phyloP scores from a whole-genome alignment of 2,113 vertebrate species.

The Prunella himalayana region DNA sequence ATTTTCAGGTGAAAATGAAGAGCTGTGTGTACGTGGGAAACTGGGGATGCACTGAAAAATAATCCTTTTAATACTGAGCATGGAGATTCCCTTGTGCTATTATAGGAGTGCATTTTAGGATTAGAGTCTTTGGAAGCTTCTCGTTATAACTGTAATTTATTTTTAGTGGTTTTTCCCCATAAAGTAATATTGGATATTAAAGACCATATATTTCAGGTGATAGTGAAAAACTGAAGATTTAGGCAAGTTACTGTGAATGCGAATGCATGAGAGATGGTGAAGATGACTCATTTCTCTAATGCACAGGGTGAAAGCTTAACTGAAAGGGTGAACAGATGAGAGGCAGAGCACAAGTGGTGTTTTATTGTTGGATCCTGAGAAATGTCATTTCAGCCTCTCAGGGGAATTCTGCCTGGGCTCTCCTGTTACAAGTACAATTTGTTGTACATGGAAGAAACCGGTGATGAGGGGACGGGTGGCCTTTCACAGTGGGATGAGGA shows the following conservation, averaged over 20 bases:
- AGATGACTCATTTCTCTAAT: constrained; percentile 50
- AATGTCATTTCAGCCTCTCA: constrained; percentile 3
- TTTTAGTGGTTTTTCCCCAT: neutral
- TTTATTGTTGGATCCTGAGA: constrained; percentile 29
- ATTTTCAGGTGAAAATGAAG: constrained; percentile 44
- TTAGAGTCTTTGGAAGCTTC: constrained; percentile 32
- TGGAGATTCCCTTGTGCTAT: constrained; percentile 5
- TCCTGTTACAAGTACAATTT: neutral
- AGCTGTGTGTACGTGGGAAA: neutral
- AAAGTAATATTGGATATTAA: constrained; percentile 42
- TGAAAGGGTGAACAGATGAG: constrained; percentile 6
- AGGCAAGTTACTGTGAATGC: neutral
- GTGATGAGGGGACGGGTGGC: neutral
- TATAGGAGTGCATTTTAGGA: neutral
- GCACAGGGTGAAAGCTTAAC: neutral
- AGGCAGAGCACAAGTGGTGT: neutral
- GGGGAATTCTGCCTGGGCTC: neutral
- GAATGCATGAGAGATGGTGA: neutral
- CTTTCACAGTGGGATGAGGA: fast-evolving
- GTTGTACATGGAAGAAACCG: fast-evolving
- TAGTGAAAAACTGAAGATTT: constrained; percentile 33
- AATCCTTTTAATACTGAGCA: neutral
- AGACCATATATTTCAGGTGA: constrained; percentile 34
- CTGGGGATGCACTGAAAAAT: constrained; percentile 20
- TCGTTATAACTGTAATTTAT: constrained; percentile 40